Evolutionary conservation across 2,888 invertebrate species (phyloP), one percentile per base, ranked within the genome.

Genomic region (Athalia cordata): DNA sequence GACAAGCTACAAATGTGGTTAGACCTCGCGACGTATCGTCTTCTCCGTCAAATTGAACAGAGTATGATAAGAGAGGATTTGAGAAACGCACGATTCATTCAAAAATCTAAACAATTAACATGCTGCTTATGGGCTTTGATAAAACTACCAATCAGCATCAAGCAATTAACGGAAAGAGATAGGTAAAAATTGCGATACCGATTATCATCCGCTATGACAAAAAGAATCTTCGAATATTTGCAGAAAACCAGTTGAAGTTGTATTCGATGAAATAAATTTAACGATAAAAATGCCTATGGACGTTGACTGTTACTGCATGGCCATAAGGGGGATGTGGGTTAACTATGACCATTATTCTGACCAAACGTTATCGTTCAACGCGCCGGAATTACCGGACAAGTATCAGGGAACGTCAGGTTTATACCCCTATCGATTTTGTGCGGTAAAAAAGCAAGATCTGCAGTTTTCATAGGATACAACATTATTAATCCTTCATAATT

Each of bases 321-420:
- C 93, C 29, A 92, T 94, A 8, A 90, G 94, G 43, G 93, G 92
- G 0, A 91, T 93, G 0, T 90, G 92, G 81, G 90, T 92, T 0
- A 89, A 91, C 84, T 91, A 93, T 75, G 94, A 95, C 81, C 91
- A 94, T 81, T 91, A 93, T 57, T 94, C 94, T 29, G 93, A 91
- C 78, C 86, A 86, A 11, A 89, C 90, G 68, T 80, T 79, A 1
- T 88, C 90, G 3, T 91, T 86, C 77, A 81, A 83, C n/a, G 86
- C 89, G 52, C 91, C 91, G 2, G 82, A 86, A 1, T 79, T 90
- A 8, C 87, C 91, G 0, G 84, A 87, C 5, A 85, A 88, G 61
- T 85, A 84, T 67, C 79, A 81, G 59, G n/a, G 43, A 52, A 75
- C 75, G 15, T 62, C n/a, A 61, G 84, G 84, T 84, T 64, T 50